Conservation (phyloP, 2,888 invertebrate species). For the Eulithis prunata region DNA sequence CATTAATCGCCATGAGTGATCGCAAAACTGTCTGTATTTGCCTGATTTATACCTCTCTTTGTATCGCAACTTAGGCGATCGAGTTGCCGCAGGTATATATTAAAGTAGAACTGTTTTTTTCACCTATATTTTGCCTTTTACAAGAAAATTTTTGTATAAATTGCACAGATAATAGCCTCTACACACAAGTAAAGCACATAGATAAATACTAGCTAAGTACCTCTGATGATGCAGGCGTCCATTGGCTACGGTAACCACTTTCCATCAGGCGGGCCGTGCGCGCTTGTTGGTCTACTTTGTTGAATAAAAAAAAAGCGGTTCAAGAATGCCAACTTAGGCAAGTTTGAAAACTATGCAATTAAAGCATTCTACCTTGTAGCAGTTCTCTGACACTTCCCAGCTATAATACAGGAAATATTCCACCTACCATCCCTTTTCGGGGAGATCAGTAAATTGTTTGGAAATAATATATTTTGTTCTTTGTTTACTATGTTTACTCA, state of each 20-base stretch:
- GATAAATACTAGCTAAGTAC: too few relatives aligned
- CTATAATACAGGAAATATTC: constrained; percentile 38
- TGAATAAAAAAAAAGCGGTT: too few relatives aligned
- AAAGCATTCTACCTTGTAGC: constrained; percentile 1
- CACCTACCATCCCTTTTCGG: constrained; percentile 31
- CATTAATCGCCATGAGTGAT: constrained; percentile 43
- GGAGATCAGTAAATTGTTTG: constrained; percentile 40
- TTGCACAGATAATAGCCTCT: too few relatives aligned
- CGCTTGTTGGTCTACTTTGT: too few relatives aligned
- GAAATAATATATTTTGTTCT: constrained; percentile 42
- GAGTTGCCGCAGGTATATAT: neutral
- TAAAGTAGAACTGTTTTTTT: constrained; percentile 1
- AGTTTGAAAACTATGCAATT: too few relatives aligned
- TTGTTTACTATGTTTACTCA: constrained; percentile 30
- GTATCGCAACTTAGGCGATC: constrained; percentile 41
- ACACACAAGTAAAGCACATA: too few relatives aligned
- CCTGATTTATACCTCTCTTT: constrained; percentile 44
- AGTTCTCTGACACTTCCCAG: neutral
- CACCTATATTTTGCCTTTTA: neutral
- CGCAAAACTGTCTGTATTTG: constrained; percentile 36
- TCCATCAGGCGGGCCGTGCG: too few relatives aligned
- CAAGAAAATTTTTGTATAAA: too few relatives aligned
- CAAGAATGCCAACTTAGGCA: too few relatives aligned
- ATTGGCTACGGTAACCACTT: too few relatives aligned
- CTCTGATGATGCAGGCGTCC: too few relatives aligned